A percentile compares a stretch with the other conserved stretches of the same genome.
Evolutionary conservation across 2,888 invertebrate genomes (phyloP).

Genomic region (Adineta ricciae): DNA sequence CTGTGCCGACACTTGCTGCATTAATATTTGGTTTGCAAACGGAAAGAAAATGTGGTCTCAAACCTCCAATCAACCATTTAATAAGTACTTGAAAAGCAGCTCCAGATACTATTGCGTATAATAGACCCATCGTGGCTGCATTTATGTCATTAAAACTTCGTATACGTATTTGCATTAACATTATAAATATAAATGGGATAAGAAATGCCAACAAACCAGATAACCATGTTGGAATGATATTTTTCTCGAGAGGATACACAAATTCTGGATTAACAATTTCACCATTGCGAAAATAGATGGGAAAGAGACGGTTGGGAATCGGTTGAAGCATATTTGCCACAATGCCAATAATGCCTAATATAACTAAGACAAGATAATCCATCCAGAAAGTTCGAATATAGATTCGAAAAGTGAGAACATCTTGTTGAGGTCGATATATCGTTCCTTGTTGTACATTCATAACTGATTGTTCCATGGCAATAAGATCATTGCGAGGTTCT

Average conservation of each 20-base stretch:
- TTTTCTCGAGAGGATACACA: not conserved
- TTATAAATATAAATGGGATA: not conserved
- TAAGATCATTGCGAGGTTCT: not conserved
- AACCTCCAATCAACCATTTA: not conserved
- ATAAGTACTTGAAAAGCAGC: not conserved
- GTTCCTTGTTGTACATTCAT: not conserved
- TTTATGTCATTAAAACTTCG: not conserved
- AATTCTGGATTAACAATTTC: not conserved
- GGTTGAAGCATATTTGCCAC: not conserved
- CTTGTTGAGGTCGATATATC: not conserved
- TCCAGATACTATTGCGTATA: not conserved
- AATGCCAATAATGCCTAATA: not conserved
- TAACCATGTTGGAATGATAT: not conserved
- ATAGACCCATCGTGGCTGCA: not conserved
- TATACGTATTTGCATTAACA: not conserved
- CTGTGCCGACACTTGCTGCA: not conserved
- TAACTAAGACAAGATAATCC: not conserved
- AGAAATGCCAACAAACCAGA: not conserved
- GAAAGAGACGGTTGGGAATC: not conserved
- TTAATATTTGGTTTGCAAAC: not conserved
- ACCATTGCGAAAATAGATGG: not conserved
- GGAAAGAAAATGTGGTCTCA: not conserved
- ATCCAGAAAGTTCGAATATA: not conserved
- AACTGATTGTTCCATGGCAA: not conserved
- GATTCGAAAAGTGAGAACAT: not conserved